Evolutionary conservation across 2,888 invertebrate species (phyloP).

Genomic region (Mythimna vitellina): DNA sequence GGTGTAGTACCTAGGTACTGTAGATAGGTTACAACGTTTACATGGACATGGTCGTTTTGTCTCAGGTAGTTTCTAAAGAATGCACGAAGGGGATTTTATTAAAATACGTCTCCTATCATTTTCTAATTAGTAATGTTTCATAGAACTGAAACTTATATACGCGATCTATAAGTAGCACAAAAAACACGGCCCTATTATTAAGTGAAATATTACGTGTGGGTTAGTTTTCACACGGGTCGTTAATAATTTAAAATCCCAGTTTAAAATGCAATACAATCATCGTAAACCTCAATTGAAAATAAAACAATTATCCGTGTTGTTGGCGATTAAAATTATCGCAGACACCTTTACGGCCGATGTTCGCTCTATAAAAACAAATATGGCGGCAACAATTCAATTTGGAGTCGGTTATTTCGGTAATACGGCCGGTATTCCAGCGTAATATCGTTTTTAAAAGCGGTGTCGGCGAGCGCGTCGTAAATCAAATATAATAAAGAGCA

Average conservation of each 20-base stretch:
- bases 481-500: conserved; percentile 86
- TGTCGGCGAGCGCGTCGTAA: conserved; percentile 74
- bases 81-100: not conserved
- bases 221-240: not conserved
- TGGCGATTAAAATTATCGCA: conserved; percentile 75
- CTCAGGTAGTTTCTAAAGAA: not conserved
- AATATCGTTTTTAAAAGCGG: conserved; percentile 84
- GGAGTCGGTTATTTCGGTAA: conserved; percentile 81
- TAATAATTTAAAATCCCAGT: conserved; percentile 22
- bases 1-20: conserved; percentile 19
- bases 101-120: not conserved
- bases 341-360: conserved; percentile 75
- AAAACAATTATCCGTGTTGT: conserved; percentile 71
- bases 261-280: conserved; percentile 33
- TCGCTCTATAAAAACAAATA: conserved; percentile 81
- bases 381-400: conserved; percentile 81
- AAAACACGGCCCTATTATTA: not conserved
- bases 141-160: not conserved
- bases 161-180: not conserved
- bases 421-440: conserved; percentile 75
- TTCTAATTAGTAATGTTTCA: not conserved
- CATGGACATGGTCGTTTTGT: not conserved
- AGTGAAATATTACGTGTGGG: conserved; percentile 15
- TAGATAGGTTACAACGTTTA: not conserved
- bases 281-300: conserved; percentile 68